Evolutionary conservation across 2,797 vertebrate species (phyloP), one percentile per base, ranked within the genome.

Genomic region (Gambusia yucatana): DNA sequence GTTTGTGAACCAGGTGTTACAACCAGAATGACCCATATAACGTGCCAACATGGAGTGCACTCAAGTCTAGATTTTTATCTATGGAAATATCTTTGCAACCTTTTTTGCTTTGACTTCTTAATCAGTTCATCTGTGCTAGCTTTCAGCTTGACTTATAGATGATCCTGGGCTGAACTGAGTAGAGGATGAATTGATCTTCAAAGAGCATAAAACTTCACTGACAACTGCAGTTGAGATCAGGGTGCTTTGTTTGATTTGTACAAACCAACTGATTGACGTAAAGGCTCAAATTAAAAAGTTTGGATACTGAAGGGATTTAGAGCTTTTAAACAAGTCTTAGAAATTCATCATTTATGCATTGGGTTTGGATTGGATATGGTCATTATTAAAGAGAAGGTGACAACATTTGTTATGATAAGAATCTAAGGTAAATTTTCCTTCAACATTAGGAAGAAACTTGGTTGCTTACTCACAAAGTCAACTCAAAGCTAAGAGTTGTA

Each of bases 1-100:
- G 67, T 82, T 73, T 80, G 77, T 77, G 65, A 61, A 14, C 75
- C 83, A 88, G 84, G 84, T 87, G 81, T 84, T 72, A 1, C 75
- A 82, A 77, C 72, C 70, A 52, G 33, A 22, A 33, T 79, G 82
- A 79, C 84, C 73, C 77, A 83, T 46, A 78, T 85, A 69, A 72
- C 50, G 69, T 81, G 73, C 82, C 74, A 28, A 1, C 65, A 72
- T 57, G 57, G 25, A 46, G 13, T 0, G 7, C 43, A 61, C 57
- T 81, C 25, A 33, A 17, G 14, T 76, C 22, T 75, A n/a, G 14
- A 77, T 75, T 46, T 83, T 28, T 36, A 67, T 82, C 63, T 81
- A 67, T 59, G 25, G 74, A 61, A 72, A 20, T 6, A 0, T 7
- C 59, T 76, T 47, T 48, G 44, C 22, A 61, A 69, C n/a, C 25